Percentiles rank a stretch among this genome's conserved stretches.
phyloP scores from a whole-genome alignment of 2,113 vertebrate species.

The Percina caprodes region DNA sequence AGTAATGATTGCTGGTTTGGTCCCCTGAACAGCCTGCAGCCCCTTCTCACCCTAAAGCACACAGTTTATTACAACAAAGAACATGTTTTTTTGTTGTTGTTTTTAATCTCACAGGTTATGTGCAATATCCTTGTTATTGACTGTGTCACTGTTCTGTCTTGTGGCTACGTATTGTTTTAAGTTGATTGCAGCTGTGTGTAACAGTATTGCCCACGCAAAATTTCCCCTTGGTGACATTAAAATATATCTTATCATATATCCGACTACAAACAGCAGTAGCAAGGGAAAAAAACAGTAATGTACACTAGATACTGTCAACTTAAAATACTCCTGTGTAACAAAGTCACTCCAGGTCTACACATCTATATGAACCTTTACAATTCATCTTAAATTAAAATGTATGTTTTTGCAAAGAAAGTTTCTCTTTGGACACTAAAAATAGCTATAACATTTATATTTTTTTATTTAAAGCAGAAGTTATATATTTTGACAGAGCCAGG shows the following conservation, averaged over 20 bases:
- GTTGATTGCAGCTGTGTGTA: too few species aligned
- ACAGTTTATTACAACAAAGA: not conserved
- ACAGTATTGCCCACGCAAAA: too few species aligned
- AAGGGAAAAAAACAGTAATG: not conserved
- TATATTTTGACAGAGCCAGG: not conserved
- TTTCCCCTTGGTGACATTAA: too few species aligned
- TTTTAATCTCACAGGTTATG: too few species aligned
- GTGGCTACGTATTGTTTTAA: too few species aligned
- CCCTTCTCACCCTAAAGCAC: slow-evolving; percentile 93
- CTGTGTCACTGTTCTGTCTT: too few species aligned
- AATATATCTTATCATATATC: too few species aligned
- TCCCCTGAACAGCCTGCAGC: slow-evolving; percentile 93
- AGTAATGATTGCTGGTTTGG: slow-evolving; percentile 97
- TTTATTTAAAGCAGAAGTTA: not conserved
- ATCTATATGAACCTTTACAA: too few species aligned
- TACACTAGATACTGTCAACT: too few species aligned
- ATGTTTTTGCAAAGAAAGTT: not conserved
- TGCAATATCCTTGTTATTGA: too few species aligned
- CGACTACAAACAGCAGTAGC: not conserved
- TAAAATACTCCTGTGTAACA: not conserved
- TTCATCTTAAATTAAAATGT: too few species aligned
- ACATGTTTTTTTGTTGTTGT: too few species aligned
- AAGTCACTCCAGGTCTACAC: not conserved
- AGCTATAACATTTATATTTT: not conserved
- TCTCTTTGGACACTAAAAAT: not conserved